Conservation (phyloP, 2,113 vertebrate genomes). For the Lepidothrix coronata region DNA sequence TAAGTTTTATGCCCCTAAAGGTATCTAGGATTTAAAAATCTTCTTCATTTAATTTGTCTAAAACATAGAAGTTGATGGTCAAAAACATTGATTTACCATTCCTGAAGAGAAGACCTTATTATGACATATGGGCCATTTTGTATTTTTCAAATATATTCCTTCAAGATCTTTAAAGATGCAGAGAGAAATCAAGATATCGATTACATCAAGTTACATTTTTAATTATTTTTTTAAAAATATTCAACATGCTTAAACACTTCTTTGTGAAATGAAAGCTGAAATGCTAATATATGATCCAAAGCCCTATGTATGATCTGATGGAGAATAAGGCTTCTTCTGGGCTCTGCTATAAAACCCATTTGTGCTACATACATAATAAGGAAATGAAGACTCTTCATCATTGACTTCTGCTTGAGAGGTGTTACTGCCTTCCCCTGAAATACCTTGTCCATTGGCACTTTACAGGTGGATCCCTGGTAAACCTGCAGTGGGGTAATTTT, state of each 20-base stretch:
- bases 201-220: not conserved
- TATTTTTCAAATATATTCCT: not conserved
- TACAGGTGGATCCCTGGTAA: too few species aligned
- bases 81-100: not conserved
- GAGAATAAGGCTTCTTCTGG: not conserved
- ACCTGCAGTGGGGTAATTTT: too few species aligned
- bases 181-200: not conserved
- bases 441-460: too few species aligned
- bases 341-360: not conserved
- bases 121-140: not conserved
- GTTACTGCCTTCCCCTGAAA: too few species aligned
- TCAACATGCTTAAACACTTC: not conserved
- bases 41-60: not conserved
- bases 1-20: not conserved
- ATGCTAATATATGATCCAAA: not conserved
- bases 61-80: not conserved
- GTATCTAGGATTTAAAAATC: not conserved
- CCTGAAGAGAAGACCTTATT: not conserved
- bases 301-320: not conserved
- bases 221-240: not conserved
- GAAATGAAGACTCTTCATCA: too few species aligned
- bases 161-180: not conserved
- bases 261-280: not conserved
- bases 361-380: too few species aligned
- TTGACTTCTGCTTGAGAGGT: too few species aligned